phyloP scores from a whole-genome alignment of 2,888 invertebrate genomes.

The Rhingia campestris region DNA sequence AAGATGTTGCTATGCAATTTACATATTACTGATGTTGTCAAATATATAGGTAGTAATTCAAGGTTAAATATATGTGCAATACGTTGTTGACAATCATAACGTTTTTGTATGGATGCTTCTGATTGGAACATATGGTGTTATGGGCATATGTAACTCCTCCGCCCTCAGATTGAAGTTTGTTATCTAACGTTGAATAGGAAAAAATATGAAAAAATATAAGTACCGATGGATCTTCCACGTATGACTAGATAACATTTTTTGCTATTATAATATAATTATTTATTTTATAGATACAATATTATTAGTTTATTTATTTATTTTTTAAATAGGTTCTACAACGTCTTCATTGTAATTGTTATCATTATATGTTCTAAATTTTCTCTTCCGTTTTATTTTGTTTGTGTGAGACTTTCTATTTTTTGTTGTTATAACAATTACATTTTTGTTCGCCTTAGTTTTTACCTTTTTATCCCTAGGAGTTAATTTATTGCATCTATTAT shows the following conservation, averaged over 20 bases:
- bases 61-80: too few species aligned
- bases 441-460: not conserved
- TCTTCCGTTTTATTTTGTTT: constrained; percentile 37
- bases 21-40: too few species aligned
- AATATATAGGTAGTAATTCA: too few species aligned
- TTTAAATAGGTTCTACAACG: not conserved
- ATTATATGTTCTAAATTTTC: not conserved
- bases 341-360: not conserved
- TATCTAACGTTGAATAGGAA: not conserved
- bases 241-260: too few species aligned
- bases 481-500: constrained; percentile 23
- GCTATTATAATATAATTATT: too few species aligned
- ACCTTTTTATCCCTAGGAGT: constrained; percentile 12
- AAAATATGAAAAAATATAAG: too few species aligned
- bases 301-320: not conserved
- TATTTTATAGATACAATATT: not conserved
- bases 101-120: too few species aligned
- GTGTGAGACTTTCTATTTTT: constrained; percentile 17
- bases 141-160: constrained; percentile 10
- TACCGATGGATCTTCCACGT: too few species aligned
- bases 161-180: constrained; percentile 7
- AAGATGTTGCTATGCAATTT: too few species aligned
- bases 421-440: constrained; percentile 5
- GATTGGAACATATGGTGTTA: too few species aligned
- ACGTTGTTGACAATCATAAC: too few species aligned